These are phyloP conservation scores for Coremacera marginata DNA, from an alignment of 2,888 invertebrate genomes.

Conservation along the genomic window DNA sequence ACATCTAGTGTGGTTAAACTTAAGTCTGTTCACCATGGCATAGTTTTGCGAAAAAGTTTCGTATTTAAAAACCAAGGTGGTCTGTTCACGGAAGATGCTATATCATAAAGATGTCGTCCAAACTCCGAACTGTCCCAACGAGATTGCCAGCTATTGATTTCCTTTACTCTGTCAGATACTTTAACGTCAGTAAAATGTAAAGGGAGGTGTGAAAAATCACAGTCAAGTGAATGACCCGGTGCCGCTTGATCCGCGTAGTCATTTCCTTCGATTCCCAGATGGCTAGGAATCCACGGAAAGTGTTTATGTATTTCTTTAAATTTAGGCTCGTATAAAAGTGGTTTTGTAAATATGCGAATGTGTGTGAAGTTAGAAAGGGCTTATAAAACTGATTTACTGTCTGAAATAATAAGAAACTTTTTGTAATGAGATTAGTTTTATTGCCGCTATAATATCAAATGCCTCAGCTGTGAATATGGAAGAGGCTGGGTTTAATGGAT, in stretches of 20 bases:
- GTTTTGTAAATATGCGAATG: slow-evolving; percentile 1
- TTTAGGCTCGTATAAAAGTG: neutral
- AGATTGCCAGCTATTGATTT: neutral
- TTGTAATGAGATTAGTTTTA: too few relatives aligned
- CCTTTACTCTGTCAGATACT: neutral
- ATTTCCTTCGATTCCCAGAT: slow-evolving; percentile 27
- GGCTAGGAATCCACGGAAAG: slow-evolving; percentile 1
- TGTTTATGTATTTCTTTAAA: neutral
- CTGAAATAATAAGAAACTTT: too few relatives aligned
- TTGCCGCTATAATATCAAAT: too few relatives aligned
- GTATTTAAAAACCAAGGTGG: slow-evolving; percentile 21
- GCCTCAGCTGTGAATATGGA: slow-evolving; percentile 27
- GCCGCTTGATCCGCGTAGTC: neutral
- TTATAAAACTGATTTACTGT: too few relatives aligned
- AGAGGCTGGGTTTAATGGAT: neutral
- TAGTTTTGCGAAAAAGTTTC: too few relatives aligned
- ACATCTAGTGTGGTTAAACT: too few relatives aligned
- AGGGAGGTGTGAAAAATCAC: neutral
- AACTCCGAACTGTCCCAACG: slow-evolving; percentile 5
- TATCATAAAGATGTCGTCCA: slow-evolving; percentile 17
- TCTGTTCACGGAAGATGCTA: neutral
- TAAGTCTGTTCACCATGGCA: too few relatives aligned
- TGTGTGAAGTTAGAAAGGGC: slow-evolving; percentile 23
- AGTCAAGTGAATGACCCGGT: neutral
- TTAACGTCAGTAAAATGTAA: neutral